Evolutionary conservation across 2,888 invertebrate genomes (phyloP).

Genomic region (Melinaea marsaeus): DNA sequence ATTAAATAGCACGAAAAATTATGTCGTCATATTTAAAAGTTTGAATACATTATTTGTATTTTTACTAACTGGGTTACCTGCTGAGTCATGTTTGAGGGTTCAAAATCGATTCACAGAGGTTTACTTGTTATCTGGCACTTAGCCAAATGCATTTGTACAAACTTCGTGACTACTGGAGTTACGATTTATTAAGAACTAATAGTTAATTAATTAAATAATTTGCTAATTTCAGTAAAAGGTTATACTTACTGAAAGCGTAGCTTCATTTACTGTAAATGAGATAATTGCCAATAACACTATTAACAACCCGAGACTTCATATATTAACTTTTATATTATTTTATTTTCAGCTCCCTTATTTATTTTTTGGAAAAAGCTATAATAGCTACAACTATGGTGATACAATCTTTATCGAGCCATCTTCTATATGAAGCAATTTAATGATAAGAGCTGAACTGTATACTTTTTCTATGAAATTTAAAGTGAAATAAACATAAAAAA

Average conservation of each 20-base stretch:
- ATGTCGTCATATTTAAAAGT: background rate
- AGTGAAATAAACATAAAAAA: no score
- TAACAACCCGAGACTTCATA: no score
- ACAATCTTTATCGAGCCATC: no score
- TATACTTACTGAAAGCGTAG: background rate
- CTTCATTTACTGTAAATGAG: background rate
- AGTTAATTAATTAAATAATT: conserved; percentile 21
- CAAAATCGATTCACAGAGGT: conserved; percentile 54
- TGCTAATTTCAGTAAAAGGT: conserved; percentile 12
- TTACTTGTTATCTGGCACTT: conserved; percentile 47
- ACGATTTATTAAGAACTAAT: conserved; percentile 29
- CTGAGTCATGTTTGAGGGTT: conserved; percentile 1
- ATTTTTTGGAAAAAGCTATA: no score
- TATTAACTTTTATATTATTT: no score
- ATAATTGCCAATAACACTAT: no score
- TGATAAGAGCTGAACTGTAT: no score
- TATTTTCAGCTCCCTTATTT: no score
- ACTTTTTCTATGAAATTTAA: no score
- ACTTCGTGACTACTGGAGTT: conserved; percentile 21
- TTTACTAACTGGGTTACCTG: background rate
- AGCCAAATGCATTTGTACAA: conserved; percentile 46
- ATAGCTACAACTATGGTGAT: no score
- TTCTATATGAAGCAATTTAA: no score
- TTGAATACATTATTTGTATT: background rate
- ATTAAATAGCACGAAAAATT: no score